Conservation (phyloP, 2,797 vertebrate genomes). For the Microhierax caerulescens region DNA sequence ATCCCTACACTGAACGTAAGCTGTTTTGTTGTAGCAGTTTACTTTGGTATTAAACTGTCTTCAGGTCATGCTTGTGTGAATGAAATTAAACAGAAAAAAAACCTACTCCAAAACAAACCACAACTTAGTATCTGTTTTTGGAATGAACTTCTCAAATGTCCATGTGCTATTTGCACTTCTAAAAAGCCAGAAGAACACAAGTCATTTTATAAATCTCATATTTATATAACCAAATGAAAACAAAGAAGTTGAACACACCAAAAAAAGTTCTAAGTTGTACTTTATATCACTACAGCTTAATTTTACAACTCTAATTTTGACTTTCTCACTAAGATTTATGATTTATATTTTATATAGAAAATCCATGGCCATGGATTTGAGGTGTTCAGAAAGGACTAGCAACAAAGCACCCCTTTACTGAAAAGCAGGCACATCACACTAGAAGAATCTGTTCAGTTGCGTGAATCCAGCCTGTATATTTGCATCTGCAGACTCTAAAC, state of each 20-base stretch:
- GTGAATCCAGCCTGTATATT: neutral
- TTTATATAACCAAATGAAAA: neutral
- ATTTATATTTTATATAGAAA: neutral
- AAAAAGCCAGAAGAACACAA: neutral
- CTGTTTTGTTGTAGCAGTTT: neutral
- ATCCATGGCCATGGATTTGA: neutral
- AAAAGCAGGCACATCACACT: rapidly evolving
- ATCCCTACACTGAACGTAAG: neutral
- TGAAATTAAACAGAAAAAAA: neutral
- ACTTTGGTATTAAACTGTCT: neutral
- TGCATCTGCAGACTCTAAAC: neutral
- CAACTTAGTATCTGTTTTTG: neutral
- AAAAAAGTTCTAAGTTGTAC: neutral
- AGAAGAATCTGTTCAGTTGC: neutral
- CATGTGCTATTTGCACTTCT: neutral
- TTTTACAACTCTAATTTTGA: neutral
- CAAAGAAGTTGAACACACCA: neutral
- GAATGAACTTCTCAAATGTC: neutral
- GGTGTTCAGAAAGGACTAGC: neutral
- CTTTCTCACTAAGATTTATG: neutral
- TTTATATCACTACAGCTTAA: neutral
- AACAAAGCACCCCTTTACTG: neutral
- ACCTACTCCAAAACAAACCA: rapidly evolving
- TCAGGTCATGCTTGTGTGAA: neutral
- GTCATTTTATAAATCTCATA: neutral